Percentiles rank a stretch among this genome's conserved stretches.
These are phyloP conservation scores for Alviniconcha marisindica DNA, from an alignment of 1,140 invertebrate genomes.

Conservation along the genomic window DNA sequence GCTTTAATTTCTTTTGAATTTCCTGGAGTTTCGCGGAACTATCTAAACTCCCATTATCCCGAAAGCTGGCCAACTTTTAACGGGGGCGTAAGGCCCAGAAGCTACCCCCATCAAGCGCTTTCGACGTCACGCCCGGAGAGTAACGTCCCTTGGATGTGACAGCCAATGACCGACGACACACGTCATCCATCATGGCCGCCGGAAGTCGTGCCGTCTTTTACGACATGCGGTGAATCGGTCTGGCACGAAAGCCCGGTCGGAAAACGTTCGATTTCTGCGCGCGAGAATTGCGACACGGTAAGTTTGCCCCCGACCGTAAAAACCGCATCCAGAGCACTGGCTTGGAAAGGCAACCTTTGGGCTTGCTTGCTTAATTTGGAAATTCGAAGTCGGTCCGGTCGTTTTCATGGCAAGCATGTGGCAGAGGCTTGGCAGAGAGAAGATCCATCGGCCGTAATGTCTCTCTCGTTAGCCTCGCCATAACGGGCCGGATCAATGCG, in stretches of 20 bases:
- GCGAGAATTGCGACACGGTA: background rate
- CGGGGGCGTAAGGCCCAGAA: background rate
- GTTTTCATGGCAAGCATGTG: slow-evolving; percentile 9
- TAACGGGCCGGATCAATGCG: background rate
- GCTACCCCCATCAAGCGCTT: background rate
- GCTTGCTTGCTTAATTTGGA: background rate
- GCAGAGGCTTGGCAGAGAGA: background rate
- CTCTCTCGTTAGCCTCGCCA: background rate
- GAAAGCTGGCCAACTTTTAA: background rate
- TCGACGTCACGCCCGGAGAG: background rate
- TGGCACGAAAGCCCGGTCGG: background rate
- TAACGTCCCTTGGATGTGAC: background rate
- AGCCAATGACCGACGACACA: slow-evolving; percentile 10
- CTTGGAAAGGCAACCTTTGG: background rate
- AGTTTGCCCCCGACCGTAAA: background rate
- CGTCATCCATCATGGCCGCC: slow-evolving; percentile 13
- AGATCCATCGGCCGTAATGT: background rate
- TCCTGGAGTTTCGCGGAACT: background rate
- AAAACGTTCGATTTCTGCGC: slow-evolving; percentile 15
- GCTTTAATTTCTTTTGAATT: background rate
- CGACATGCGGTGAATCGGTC: background rate
- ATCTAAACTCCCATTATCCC: background rate
- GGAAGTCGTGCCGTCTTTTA: slow-evolving; percentile 13
- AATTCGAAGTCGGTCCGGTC: background rate
- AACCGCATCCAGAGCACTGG: background rate